Evolutionary conservation across 2,113 vertebrate species (phyloP), one percentile per base, ranked within the genome.

Genomic region (Crotalus horridus): DNA sequence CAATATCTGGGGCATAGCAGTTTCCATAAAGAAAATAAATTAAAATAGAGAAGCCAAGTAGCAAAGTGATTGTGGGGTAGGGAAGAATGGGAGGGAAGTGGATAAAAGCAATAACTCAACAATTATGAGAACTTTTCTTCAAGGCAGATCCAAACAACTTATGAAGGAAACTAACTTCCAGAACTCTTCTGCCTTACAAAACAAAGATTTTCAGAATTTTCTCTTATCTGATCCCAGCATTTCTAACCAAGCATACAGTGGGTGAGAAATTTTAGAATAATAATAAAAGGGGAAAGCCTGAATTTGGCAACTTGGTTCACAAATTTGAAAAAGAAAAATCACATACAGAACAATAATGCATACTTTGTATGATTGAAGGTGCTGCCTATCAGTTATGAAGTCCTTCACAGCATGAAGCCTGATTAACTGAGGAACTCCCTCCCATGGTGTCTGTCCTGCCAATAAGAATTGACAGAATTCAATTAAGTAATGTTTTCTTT

Each of bases 1-100:
- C 54, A 58, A 46, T 91, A 91, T 91, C 74, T 91, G 90, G 15
- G 81, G 39, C 90, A 85, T 43, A 85, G 74, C 46, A 29, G 53
- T 91, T 91, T 85, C 90, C 54, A 87, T 59, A 86, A 59, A 86
- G n/a, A 90, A 90, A 90, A 81, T 39, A 33, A 81, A 81, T 51
- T 85, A 85, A 85, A 85, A 85, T 81, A 51, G 29, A 29, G 43
- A 29, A 56, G 74, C 74, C 15, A 15, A 46, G 33, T n/a, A 43
- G 54, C 24, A 54, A 86, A 48, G 58, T 81, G 74, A 81, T 43
- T 81, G 74, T 43, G 90, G 39, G 29, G 24, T 2, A 61, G 64
- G 81, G 55, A 56, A 21, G 39, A 48, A 29, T 17, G 26, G 33
- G 24, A 26, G 33, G 69, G 8, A 55, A 29, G 81, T 7, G 8